Evolutionary conservation across 1,140 invertebrate species (phyloP).

Genomic region (Thaumatotibia leucotreta): DNA sequence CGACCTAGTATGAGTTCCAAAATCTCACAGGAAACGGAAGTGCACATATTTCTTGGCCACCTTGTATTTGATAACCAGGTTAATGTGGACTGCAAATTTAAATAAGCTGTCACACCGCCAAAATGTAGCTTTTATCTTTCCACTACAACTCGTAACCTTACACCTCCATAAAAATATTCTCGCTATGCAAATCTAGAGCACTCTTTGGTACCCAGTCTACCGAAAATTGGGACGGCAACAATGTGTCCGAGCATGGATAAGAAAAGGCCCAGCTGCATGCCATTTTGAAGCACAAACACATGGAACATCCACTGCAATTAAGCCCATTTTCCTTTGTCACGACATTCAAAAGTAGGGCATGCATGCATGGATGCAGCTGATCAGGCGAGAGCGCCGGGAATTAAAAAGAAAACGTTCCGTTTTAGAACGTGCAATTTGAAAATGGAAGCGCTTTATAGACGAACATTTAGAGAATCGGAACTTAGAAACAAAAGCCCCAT

Average conservation of each 20-base stretch:
- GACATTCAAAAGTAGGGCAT: slow-evolving; percentile 27
- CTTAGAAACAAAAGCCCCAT: too few species aligned
- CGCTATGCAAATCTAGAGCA: not conserved
- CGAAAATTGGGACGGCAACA: slow-evolving; percentile 15
- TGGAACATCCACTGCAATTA: slow-evolving; percentile 13
- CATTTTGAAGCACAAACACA: not conserved
- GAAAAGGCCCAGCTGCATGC: slow-evolving; percentile 4
- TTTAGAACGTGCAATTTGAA: slow-evolving; percentile 14
- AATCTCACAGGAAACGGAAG: too few species aligned
- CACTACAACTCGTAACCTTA: not conserved
- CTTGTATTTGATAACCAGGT: too few species aligned
- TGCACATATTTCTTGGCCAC: too few species aligned
- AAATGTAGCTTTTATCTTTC: not conserved
- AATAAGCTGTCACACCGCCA: not conserved
- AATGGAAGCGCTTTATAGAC: not conserved
- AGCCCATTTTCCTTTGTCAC: slow-evolving; percentile 17
- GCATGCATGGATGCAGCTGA: slow-evolving; percentile 21
- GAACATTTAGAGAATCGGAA: not conserved
- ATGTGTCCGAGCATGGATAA: slow-evolving; percentile 9
- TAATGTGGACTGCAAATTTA: not conserved
- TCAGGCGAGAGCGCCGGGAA: slow-evolving; percentile 17
- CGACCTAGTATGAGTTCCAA: too few species aligned
- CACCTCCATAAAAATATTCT: not conserved
- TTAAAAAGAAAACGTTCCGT: slow-evolving; percentile 14
- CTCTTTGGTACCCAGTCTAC: slow-evolving; percentile 5